phyloP scores from a whole-genome alignment of 2,797 vertebrate species.

The Limnodromus scolopaceus region DNA sequence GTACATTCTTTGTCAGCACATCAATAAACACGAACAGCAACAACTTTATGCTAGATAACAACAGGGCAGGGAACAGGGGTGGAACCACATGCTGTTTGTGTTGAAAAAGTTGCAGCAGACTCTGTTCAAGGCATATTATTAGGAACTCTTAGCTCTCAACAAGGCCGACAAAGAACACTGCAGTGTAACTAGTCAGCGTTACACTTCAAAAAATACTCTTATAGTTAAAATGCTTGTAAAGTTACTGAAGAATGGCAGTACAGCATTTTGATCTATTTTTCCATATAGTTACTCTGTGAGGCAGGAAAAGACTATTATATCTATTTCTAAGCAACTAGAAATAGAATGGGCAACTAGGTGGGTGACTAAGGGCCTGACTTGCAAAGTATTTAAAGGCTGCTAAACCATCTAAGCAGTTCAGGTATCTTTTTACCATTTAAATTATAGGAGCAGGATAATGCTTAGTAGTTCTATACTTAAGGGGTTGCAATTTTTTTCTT shows the following conservation, averaged over 20 bases:
- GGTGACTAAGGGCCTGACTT: neutral
- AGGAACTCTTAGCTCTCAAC: neutral
- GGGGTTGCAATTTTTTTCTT: neutral
- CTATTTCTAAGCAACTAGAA: neutral
- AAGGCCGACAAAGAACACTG: neutral
- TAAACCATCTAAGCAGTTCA: neutral
- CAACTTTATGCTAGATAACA: neutral
- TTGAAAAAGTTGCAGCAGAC: neutral
- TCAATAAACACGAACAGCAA: neutral
- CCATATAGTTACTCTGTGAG: neutral
- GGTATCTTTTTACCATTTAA: neutral
- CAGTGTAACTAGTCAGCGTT: neutral
- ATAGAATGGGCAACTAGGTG: neutral
- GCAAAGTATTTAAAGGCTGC: neutral
- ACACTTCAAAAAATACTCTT: neutral
- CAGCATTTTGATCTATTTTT: neutral
- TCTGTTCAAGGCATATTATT: neutral
- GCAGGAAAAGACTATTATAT: neutral
- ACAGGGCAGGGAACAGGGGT: neutral
- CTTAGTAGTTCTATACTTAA: neutral
- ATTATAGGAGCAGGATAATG: neutral
- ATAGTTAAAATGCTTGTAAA: neutral
- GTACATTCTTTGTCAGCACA: neutral
- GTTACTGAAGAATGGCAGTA: neutral
- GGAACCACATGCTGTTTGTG: neutral